Percentiles rank a stretch among this genome's conserved stretches.
Evolutionary conservation across 2,113 vertebrate genomes (phyloP).

Genomic region (Neotragus pygmaeus): DNA sequence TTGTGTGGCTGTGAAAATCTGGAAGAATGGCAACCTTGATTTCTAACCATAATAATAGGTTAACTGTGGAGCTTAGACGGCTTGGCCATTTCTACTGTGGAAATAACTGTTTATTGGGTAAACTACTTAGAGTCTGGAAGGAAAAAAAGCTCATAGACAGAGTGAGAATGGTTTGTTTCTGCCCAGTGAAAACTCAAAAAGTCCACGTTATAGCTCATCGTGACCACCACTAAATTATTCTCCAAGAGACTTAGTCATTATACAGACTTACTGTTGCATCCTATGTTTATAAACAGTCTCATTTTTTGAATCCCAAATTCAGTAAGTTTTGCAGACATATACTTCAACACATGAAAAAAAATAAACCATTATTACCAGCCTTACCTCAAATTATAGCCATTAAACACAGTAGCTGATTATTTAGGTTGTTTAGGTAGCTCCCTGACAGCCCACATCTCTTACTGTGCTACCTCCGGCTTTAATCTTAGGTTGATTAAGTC

Average conservation of each 20-base stretch:
- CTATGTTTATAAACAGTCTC: conserved; percentile 68
- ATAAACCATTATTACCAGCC: conserved; percentile 44
- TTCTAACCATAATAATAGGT: conserved; percentile 66
- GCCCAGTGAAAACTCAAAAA: conserved; percentile 38
- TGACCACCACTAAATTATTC: conserved; percentile 35
- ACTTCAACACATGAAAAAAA: conserved; percentile 54
- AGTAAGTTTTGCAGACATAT: conserved; percentile 58
- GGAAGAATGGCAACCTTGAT: conserved; percentile 49
- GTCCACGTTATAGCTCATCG: conserved; percentile 19
- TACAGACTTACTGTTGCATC: neutral
- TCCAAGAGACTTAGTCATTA: conserved; percentile 54
- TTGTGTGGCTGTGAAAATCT: conserved; percentile 57
- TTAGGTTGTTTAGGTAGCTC: conserved; percentile 15
- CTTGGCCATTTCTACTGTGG: conserved; percentile 49
- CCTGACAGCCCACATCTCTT: neutral
- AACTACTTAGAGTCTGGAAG: conserved; percentile 55
- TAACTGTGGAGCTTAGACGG: conserved; percentile 43
- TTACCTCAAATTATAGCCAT: conserved; percentile 71
- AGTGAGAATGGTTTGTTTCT: conserved; percentile 49
- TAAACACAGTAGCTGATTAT: conserved; percentile 40
- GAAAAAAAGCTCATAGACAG: neutral
- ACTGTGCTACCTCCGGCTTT: neutral
- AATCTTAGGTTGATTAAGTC: neutral
- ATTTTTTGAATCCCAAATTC: conserved; percentile 43
- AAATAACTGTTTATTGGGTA: conserved; percentile 65